Evolutionary conservation across 2,113 vertebrate species (phyloP), one percentile per base, ranked within the genome.

Genomic region (Perccottus glenii): DNA sequence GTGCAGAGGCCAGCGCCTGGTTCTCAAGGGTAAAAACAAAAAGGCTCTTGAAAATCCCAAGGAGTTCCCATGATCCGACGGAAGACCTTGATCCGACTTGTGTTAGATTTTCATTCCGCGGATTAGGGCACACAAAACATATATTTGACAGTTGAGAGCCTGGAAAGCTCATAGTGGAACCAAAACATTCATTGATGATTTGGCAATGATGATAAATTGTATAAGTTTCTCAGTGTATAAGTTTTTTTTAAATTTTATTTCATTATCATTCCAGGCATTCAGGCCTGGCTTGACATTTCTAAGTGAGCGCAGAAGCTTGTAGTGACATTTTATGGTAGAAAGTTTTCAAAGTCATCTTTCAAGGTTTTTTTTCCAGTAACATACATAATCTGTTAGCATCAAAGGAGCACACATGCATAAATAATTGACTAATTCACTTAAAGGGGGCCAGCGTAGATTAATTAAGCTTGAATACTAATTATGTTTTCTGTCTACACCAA

Each of bases 11-110:
- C 92, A 92, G 86, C 72, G 79, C 85, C 86, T 77, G 85, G 86
- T 91, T 92, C 93, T 90, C 88, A 83, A 91, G 92, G 92, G 93
- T 90, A 92, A 90, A 94, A 95, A 96, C 95, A 96, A 96, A 92
- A 96, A 95, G 93, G 89, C 93, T 92, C 91, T 95, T 96, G 92
- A 94, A 94, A 94, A 93, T 94, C 89, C 78, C 73, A 72, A 88
- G 87, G 86, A 92, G 93, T 96, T 98, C 96, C 94, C 95, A 96
- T 93, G 94, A 93, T 95, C 94, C 92, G 78, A 81, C 88, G 90
- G 92, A 93, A 93, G 91, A 92, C 94, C 91, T 94, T 92, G 92
- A 90, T 92, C 92, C 89, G 88, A 92, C 92, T 73, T 91, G 91
- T 90, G 91, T 91, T 90, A 87, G 87, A 92, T 94, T 94, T 92